Conservation (phyloP, 2,797 vertebrate genomes). For the Dermochelys coriacea region DNA sequence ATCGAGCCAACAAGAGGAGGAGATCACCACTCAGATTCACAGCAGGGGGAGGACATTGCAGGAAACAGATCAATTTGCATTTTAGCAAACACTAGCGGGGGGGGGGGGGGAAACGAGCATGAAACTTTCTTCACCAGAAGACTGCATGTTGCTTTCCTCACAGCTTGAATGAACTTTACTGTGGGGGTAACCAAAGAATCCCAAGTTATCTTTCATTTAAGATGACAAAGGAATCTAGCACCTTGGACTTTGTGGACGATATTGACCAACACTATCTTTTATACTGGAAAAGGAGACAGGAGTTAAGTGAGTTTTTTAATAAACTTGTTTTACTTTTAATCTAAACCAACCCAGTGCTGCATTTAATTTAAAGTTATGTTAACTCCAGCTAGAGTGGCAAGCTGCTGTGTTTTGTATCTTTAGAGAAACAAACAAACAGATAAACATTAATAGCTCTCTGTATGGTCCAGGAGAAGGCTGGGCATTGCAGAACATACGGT, state of each 20-base stretch:
- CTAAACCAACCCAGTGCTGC: neutral
- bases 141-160: no score
- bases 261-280: neutral
- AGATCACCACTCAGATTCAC: no score
- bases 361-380: neutral
- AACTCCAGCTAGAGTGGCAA: neutral
- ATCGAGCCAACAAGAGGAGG: neutral
- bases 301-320: neutral
- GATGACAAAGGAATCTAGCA: neutral
- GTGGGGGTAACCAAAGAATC: neutral
- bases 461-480: neutral
- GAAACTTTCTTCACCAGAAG: neutral
- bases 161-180: neutral
- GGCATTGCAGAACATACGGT: neutral
- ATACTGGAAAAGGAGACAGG: neutral
- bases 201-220: neutral
- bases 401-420: neutral
- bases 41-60: no score
- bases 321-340: neutral
- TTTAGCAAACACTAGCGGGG: neutral
- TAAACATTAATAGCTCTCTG: neutral
- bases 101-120: neutral
- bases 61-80: no score
- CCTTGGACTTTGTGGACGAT: neutral
- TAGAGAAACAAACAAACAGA: neutral